Base-by-base conservation (phyloP, 2,888 invertebrate species). In the Cantharis rustica region DNA sequence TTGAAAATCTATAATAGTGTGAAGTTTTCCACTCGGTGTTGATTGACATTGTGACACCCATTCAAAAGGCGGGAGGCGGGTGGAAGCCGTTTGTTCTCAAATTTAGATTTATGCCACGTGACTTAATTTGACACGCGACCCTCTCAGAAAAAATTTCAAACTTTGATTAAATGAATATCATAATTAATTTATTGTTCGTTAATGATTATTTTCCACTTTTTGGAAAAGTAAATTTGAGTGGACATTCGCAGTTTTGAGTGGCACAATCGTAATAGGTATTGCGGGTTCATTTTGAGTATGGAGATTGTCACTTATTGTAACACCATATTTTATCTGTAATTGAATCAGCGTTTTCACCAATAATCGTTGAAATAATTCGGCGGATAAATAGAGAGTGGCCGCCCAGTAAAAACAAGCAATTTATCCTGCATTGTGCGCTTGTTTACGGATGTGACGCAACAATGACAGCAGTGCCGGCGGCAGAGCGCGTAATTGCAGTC, bases 401-500 rank as follows among this genome's bases (percentile, higher is more conserved):
- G 77, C 72, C 75, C 76, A 79, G 79, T 78, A 78, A 79, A 81
- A 81, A 80, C 80, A 81, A 80, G 76, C 80, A 80, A 81, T 80
- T 80, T 80, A 80, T 80, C 73, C 71, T 73, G 76, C 79, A 81
- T 81, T 81, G 81, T 81, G 76, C 76, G 77, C 78, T 81, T 81
- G 85, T 86, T 86, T 86, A 86, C 86, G 84, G 85, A 85, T 84
- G 86, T 86, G 86, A 86, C 86, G 85, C 83, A 85, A 85, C 85
- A 86, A 85, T 85, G 84, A 83, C 83, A 82, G 85, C 84, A 81
- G 83, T 85, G 86, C 83, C 85, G 85, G 87, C 86, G 87, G 84
- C 86, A 85, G 85, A 85, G 85, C 87, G 86, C 86, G 87, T 88
- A 88, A 88, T 88, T 88, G 88, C 86, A 83, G 84, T 84, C 85